Evolutionary conservation across 2,888 invertebrate species (phyloP).

Genomic region (Drosophila flavopinicola): DNA sequence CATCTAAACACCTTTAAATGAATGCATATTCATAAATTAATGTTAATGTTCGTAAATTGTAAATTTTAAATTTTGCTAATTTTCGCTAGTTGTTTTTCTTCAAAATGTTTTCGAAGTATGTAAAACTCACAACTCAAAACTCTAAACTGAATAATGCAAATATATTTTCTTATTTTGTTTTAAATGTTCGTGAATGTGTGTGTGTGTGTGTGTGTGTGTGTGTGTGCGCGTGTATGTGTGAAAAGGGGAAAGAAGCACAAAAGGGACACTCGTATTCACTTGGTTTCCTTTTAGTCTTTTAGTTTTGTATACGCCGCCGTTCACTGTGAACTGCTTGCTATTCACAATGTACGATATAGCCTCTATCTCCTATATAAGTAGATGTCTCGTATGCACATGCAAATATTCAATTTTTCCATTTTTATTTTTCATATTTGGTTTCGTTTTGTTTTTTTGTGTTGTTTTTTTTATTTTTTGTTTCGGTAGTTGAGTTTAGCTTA

Average conservation of each 20-base stretch:
- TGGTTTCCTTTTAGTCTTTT: slow-evolving; percentile 69
- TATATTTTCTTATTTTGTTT: slow-evolving; percentile 10
- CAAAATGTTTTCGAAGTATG: slow-evolving; percentile 66
- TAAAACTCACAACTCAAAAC: slow-evolving; percentile 63
- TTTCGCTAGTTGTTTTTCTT: slow-evolving; percentile 76
- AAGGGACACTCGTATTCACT: slow-evolving; percentile 55
- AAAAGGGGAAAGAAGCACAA: slow-evolving; percentile 63
- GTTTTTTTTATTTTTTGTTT: slow-evolving; percentile 31
- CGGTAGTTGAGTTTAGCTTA: slow-evolving; percentile 60
- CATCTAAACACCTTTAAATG: slow-evolving; percentile 41
- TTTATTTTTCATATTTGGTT: slow-evolving; percentile 13
- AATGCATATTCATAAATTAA: slow-evolving; percentile 54
- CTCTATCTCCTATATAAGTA: slow-evolving; percentile 42
- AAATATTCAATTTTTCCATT: slow-evolving; percentile 37
- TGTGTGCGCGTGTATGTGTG: slow-evolving; percentile 19
- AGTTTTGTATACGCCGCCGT: slow-evolving; percentile 45
- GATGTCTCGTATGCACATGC: slow-evolving; percentile 37
- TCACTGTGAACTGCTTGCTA: slow-evolving; percentile 35
- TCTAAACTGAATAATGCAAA: slow-evolving; percentile 47
- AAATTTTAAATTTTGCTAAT: slow-evolving; percentile 82
- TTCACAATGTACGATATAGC: slow-evolving; percentile 42
- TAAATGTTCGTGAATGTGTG: slow-evolving; percentile 15
- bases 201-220: slow-evolving; percentile 22
- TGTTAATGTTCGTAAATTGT: slow-evolving; percentile 58
- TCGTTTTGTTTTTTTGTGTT: slow-evolving; percentile 4